Evolutionary conservation across 2,113 vertebrate species (phyloP).

Genomic region (Gymnobelideus leadbeateri): DNA sequence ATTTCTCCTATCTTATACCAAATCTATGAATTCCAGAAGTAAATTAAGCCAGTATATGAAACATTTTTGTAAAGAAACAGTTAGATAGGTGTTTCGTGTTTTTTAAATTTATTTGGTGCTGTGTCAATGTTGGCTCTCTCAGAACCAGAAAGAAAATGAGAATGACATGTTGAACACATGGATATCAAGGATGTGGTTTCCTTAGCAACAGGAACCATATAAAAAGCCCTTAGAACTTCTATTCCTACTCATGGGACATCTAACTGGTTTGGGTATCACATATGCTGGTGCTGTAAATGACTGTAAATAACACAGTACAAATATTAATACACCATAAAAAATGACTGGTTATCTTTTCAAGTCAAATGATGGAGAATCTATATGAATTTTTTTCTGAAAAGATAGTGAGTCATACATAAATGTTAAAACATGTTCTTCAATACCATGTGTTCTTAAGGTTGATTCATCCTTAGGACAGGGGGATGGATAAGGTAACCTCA

Average conservation of each 20-base stretch:
- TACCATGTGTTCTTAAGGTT: neutral
- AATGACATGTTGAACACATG: constrained; percentile 85
- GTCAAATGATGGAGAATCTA: constrained; percentile 28
- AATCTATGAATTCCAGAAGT: constrained; percentile 52
- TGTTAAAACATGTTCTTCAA: neutral
- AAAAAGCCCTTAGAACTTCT: constrained; percentile 85
- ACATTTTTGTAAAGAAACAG: constrained; percentile 67
- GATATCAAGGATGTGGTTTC: constrained; percentile 87
- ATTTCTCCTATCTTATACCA: neutral
- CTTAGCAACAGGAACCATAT: constrained; percentile 87
- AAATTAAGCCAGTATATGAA: constrained; percentile 64
- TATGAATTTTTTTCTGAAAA: constrained; percentile 48
- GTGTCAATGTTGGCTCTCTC: constrained; percentile 77
- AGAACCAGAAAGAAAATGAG: constrained; percentile 83
- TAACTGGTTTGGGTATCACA: constrained; percentile 84
- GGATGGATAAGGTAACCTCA: neutral
- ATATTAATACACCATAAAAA: constrained; percentile 69
- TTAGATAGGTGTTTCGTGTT: constrained; percentile 71
- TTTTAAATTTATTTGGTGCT: constrained; percentile 71
- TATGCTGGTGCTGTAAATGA: constrained; percentile 81
- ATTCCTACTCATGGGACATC: constrained; percentile 84
- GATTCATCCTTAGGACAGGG: neutral
- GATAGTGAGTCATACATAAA: neutral
- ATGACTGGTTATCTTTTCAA: constrained; percentile 54
- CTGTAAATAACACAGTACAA: constrained; percentile 71